Evolutionary conservation across 2,113 vertebrate genomes (phyloP).

Genomic region (cat (Felis catus)): DNA sequence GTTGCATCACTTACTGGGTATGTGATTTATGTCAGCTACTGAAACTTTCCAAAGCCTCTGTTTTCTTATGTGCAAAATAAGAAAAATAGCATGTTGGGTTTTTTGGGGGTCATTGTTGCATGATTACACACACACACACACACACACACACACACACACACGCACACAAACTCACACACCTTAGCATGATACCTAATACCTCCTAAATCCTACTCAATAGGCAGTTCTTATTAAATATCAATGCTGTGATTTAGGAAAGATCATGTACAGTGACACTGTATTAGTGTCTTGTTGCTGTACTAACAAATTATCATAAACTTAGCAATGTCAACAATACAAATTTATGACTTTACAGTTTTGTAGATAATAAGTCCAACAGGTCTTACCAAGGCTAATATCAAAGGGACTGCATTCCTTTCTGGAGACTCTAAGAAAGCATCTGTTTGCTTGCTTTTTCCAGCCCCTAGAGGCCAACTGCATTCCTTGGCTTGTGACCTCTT

Average conservation of each 20-base stretch:
- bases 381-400: background rate
- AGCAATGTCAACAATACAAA: background rate
- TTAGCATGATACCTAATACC: background rate
- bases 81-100: background rate
- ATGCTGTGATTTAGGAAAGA: background rate
- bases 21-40: background rate
- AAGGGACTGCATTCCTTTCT: background rate
- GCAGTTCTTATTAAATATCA: background rate
- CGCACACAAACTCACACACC: background rate
- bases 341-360: background rate
- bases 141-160: background rate
- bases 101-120: background rate
- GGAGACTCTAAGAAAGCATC: background rate
- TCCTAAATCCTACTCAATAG: background rate
- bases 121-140: background rate
- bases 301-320: background rate
- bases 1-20: background rate
- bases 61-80: constrained; percentile 20
- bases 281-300: background rate
- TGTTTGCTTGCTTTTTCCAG: background rate
- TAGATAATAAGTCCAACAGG: background rate
- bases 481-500: background rate
- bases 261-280: background rate
- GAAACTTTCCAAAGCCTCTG: background rate
- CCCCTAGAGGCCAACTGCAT: background rate